phyloP scores from a whole-genome alignment of 2,113 vertebrate genomes.

The Nycticorax nycticorax region DNA sequence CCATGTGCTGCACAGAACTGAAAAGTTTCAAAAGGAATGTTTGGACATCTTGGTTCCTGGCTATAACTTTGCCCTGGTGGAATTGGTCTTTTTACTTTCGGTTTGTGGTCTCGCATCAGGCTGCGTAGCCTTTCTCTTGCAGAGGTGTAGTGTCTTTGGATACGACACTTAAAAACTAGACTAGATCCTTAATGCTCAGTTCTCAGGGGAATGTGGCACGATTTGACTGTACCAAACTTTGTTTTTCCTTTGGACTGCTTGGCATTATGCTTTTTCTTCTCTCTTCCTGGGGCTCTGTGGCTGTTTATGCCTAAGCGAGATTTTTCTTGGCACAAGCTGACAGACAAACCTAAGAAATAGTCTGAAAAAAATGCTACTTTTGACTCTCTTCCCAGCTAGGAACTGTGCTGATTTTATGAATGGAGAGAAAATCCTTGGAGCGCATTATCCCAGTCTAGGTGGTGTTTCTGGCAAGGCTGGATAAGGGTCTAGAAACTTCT shows the following conservation, averaged over 20 bases:
- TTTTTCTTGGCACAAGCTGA: conserved; percentile 24
- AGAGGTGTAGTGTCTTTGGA: background rate
- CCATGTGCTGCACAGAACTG: background rate
- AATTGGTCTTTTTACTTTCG: background rate
- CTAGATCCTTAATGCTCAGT: background rate
- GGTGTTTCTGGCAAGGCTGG: background rate
- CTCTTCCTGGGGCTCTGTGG: background rate
- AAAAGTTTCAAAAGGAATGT: background rate
- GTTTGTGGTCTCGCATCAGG: accelerated
- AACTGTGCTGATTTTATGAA: background rate
- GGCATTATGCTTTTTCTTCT: accelerated
- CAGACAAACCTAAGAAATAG: background rate
- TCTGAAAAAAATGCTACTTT: background rate
- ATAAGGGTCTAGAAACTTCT: background rate
- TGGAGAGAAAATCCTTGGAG: background rate
- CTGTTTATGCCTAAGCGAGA: background rate
- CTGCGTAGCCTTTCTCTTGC: background rate
- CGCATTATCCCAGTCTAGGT: accelerated
- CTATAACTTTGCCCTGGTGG: background rate
- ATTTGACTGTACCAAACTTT: background rate
- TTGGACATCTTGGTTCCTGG: background rate
- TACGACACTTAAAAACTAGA: background rate
- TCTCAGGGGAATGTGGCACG: background rate
- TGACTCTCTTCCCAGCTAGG: background rate
- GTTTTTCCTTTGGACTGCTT: background rate